A percentile compares a stretch with the other conserved stretches of the same genome.
Conservation (phyloP, 2,888 invertebrate species). For the Eupithecia insigniata region DNA sequence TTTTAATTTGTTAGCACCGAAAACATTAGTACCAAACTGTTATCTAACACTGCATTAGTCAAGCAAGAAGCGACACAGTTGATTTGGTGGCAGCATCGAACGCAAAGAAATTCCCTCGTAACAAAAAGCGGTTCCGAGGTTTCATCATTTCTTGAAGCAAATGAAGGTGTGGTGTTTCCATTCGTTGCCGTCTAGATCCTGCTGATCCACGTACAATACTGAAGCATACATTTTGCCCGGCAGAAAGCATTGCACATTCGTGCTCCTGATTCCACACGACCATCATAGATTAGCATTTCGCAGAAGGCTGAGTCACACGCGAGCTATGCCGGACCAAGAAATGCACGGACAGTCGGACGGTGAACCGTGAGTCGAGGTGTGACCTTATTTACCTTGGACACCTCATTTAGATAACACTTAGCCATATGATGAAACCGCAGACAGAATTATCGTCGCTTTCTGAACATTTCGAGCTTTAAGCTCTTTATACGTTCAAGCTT, state of each 20-base stretch:
- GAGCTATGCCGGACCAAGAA: conserved; percentile 53
- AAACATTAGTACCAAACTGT: neutral
- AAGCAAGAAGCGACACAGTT: neutral
- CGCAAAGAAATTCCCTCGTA: no score
- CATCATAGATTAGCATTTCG: conserved; percentile 42
- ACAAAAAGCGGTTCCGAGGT: neutral
- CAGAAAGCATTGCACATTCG: conserved; percentile 20
- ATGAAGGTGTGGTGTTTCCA: neutral
- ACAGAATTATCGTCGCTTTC: conserved; percentile 29
- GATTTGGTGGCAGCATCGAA: neutral
- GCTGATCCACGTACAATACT: neutral
- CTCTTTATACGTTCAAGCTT: conserved; percentile 12
- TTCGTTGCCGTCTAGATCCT: neutral
- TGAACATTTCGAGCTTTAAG: conserved; percentile 22
- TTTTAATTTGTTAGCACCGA: neutral
- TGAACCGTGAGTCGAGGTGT: conserved; percentile 51
- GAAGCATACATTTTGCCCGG: neutral
- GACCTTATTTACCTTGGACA: conserved; percentile 55
- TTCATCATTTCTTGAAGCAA: neutral
- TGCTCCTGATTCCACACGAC: conserved; percentile 36
- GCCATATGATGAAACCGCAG: conserved; percentile 33
- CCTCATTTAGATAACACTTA: conserved; percentile 49
- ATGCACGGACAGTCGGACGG: conserved; percentile 61
- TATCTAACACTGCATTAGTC: neutral
- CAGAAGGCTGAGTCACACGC: conserved; percentile 55